A percentile compares a stretch with the other conserved stretches of the same genome.
Evolutionary conservation across 2,888 invertebrate genomes (phyloP).

Genomic region (Kuschelorhynchus macadamiae): DNA sequence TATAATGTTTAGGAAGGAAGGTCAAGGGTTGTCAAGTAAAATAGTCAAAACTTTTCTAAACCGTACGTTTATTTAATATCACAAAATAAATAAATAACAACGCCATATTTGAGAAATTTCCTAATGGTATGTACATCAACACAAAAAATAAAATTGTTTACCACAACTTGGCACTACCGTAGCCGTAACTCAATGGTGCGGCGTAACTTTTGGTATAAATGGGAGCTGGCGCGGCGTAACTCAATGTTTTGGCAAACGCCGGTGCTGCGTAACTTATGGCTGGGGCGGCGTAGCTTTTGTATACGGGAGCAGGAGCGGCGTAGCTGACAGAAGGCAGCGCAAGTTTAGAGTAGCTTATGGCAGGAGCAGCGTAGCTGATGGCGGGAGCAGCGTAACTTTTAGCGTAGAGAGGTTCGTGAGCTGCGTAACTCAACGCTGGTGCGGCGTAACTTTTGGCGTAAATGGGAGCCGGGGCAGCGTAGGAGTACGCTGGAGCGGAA

Average conservation of each 20-base stretch:
- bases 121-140: too few relatives aligned
- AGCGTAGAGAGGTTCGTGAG: conserved; percentile 26
- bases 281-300: conserved; percentile 22
- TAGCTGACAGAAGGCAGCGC: conserved; percentile 12
- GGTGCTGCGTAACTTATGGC: conserved; percentile 28
- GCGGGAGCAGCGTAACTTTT: conserved; percentile 27
- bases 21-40: too few relatives aligned
- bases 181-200: conserved; percentile 46
- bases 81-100: too few relatives aligned
- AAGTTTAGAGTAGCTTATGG: conserved; percentile 11
- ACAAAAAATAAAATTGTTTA: not conserved
- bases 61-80: too few relatives aligned
- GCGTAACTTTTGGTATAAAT: conserved; percentile 21
- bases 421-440: conserved; percentile 29
- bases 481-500: conserved; percentile 22
- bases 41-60: too few relatives aligned
- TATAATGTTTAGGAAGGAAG: too few relatives aligned
- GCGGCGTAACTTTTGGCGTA: conserved; percentile 39
- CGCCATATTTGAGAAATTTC: too few relatives aligned
- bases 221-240: conserved; percentile 17
- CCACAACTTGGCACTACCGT: conserved; percentile 20
- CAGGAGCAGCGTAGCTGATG: conserved; percentile 23
- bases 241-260: conserved; percentile 11
- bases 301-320: conserved; percentile 8
- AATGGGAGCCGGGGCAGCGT: conserved; percentile 25